Conservation (phyloP, 2,888 invertebrate genomes). For the Melanotus villosus region DNA sequence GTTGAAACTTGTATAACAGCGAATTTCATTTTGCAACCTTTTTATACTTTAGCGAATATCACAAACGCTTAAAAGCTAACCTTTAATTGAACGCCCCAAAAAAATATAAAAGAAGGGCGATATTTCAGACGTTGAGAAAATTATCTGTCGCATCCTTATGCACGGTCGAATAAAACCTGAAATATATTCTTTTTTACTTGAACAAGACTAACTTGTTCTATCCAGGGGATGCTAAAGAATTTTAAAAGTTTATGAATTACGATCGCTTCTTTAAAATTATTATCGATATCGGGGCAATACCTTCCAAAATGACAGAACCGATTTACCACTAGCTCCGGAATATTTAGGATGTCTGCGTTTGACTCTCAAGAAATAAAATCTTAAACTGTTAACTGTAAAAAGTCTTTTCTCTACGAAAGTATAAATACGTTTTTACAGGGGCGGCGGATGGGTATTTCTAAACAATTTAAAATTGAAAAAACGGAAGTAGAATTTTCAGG, state of each 20-base stretch:
- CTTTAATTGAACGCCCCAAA: conserved; percentile 21
- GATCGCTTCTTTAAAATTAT: conserved; percentile 11
- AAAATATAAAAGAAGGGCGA: conserved; percentile 20
- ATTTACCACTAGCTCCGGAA: conserved; percentile 3
- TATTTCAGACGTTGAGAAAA: conserved; percentile 17
- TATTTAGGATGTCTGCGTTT: conserved; percentile 10
- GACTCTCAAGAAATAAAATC: conserved; percentile 1
- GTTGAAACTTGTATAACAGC: conserved; percentile 1
- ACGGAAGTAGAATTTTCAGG: too few relatives aligned
- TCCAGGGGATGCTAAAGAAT: not conserved
- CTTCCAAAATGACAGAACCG: conserved; percentile 6
- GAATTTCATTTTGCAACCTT: conserved; percentile 18
- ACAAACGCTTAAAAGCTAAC: conserved; percentile 20
- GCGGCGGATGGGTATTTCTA: too few relatives aligned
- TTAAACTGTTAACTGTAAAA: too few relatives aligned
- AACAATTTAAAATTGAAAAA: too few relatives aligned
- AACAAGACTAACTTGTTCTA: conserved; percentile 4
- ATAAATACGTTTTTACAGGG: too few relatives aligned
- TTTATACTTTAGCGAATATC: conserved; percentile 15
- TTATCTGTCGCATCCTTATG: conserved; percentile 22
- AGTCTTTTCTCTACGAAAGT: not conserved
- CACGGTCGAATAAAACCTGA: conserved; percentile 23
- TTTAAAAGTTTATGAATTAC: conserved; percentile 7
- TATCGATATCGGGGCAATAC: conserved; percentile 2
- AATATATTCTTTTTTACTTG: conserved; percentile 8